Conservation (phyloP, 2,888 invertebrate genomes). For the Stenchaetothrips biformis region DNA sequence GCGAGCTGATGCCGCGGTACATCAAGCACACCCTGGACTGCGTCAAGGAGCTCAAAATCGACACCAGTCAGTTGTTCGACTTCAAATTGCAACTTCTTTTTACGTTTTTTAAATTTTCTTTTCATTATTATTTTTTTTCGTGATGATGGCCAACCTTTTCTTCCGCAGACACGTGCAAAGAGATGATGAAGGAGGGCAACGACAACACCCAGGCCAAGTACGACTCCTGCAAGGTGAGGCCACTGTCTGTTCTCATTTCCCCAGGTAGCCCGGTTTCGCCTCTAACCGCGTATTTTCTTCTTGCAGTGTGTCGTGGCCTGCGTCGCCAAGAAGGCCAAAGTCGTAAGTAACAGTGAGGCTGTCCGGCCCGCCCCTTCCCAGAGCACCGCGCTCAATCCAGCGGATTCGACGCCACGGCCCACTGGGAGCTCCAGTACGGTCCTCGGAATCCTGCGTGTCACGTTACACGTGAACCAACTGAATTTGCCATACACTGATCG, state of each 20-base stretch:
- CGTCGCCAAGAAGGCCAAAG: slow-evolving; percentile 11
- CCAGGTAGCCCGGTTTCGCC: too few species aligned
- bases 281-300: not conserved
- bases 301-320: slow-evolving; percentile 1
- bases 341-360: not conserved
- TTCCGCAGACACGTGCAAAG: not conserved
- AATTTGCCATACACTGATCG: too few species aligned
- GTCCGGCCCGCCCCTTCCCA: not conserved
- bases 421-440: too few species aligned
- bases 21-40: not conserved
- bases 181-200: not conserved
- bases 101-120: not conserved
- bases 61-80: not conserved
- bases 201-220: not conserved
- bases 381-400: not conserved
- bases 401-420: not conserved
- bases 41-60: not conserved
- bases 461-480: too few species aligned
- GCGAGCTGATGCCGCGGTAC: slow-evolving; percentile 3
- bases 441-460: too few species aligned
- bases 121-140: too few species aligned
- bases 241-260: not conserved
- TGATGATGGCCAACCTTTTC: not conserved
- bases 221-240: not conserved
- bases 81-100: not conserved